phyloP scores from a whole-genome alignment of 1,140 invertebrate genomes.

The Ruditapes philippinarum region DNA sequence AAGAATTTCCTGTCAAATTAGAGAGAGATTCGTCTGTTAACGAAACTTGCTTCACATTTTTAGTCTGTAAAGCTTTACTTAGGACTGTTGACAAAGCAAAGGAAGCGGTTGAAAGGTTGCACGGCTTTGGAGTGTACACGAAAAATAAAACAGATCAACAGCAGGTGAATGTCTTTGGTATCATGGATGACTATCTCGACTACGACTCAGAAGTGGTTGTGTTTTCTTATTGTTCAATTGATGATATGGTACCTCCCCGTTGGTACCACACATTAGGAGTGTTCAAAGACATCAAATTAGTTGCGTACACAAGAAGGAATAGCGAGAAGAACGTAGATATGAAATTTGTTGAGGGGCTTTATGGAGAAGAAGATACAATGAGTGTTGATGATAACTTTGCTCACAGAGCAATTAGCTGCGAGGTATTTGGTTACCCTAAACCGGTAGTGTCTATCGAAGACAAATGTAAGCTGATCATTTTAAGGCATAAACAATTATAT shows the following conservation, averaged over 20 bases:
- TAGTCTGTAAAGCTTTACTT: neutral
- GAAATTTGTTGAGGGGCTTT: neutral
- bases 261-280: neutral
- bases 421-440: neutral
- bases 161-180: neutral
- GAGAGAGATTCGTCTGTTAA: neutral
- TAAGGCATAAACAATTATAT: too few relatives aligned
- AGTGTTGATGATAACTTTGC: neutral
- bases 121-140: neutral
- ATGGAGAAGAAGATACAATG: neutral
- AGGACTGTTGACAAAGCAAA: neutral
- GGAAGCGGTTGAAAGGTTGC: neutral
- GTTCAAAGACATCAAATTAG: neutral
- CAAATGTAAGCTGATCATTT: neutral
- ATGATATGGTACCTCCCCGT: neutral
- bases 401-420: neutral
- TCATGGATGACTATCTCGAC: neutral
- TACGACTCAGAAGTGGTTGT: neutral
- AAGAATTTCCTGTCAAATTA: neutral
- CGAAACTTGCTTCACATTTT: neutral
- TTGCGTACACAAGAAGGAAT: neutral
- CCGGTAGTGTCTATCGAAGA: neutral
- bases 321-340: neutral
- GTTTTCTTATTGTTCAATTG: neutral
- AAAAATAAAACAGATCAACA: neutral